Percentiles rank a stretch among this genome's conserved stretches.
Evolutionary conservation across 2,113 vertebrate species (phyloP).

Genomic region (Mesembrinibis cayennensis): DNA sequence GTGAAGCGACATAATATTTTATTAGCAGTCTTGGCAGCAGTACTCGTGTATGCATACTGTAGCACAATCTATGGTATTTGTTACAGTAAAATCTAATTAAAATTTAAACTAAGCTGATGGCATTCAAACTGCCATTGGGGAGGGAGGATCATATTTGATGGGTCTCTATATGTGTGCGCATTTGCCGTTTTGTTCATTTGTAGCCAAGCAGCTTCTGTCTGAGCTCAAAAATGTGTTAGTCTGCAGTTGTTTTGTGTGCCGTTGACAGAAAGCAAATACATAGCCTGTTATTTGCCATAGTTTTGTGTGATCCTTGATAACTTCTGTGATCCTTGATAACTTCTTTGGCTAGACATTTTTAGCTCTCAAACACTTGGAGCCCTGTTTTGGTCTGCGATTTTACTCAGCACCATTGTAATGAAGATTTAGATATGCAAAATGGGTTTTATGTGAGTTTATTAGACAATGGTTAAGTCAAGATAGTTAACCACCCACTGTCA

Average conservation of each 20-base stretch:
- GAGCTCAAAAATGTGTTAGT: neutral
- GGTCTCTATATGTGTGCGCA: neutral
- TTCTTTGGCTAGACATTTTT: neutral
- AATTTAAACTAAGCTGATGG: conserved; percentile 29
- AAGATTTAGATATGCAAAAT: neutral
- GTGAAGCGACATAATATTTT: conserved; percentile 17
- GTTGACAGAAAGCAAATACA: neutral
- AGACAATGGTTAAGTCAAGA: neutral
- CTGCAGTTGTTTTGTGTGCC: neutral
- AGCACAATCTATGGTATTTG: neutral
- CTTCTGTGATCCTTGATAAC: neutral
- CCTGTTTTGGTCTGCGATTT: neutral
- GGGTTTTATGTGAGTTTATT: neutral
- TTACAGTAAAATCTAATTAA: conserved; percentile 52
- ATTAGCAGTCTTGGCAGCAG: conserved; percentile 34
- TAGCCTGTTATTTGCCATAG: neutral
- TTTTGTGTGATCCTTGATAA: neutral
- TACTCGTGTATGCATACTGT: neutral
- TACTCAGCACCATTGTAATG: neutral
- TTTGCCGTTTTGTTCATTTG: neutral
- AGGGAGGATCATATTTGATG: neutral
- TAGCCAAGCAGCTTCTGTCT: neutral
- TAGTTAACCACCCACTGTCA: neutral
- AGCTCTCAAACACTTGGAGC: neutral
- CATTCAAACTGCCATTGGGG: neutral